phyloP scores from a whole-genome alignment of 2,888 invertebrate species.

The Acronicta aceris region DNA sequence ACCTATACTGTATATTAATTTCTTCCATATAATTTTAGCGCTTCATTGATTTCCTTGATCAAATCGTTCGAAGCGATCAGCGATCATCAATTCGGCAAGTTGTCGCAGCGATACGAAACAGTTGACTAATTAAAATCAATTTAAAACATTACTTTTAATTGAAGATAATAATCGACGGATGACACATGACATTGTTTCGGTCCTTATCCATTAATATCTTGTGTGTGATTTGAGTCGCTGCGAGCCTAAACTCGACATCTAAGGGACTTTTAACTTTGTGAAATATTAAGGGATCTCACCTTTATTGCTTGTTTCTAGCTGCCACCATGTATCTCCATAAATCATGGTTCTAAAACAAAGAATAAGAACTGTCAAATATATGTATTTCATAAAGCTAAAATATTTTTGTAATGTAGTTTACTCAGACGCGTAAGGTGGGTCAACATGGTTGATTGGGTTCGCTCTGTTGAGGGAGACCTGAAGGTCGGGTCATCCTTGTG shows the following conservation, averaged over 20 bases:
- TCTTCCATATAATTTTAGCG: no score
- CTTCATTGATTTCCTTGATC: no score
- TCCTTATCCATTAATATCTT: neutral
- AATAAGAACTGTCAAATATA: slow-evolving; percentile 1
- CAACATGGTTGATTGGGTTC: slow-evolving; percentile 82
- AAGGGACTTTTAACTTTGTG: neutral
- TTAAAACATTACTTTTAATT: slow-evolving; percentile 32
- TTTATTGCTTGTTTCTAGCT: neutral
- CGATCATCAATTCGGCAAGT: neutral
- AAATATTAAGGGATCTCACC: neutral
- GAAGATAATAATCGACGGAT: slow-evolving; percentile 12
- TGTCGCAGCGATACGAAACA: slow-evolving; percentile 3
- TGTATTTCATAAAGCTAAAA: neutral
- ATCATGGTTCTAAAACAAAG: slow-evolving; percentile 12
- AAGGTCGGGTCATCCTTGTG: slow-evolving; percentile 80
- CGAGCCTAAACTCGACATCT: no score
- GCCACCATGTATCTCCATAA: no score
- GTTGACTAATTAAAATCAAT: slow-evolving; percentile 33
- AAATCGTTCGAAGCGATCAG: neutral
- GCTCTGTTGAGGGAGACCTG: slow-evolving; percentile 87
- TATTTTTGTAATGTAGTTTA: slow-evolving; percentile 1
- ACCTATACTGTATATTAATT: no score
- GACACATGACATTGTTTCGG: neutral
- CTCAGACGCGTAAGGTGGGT: slow-evolving; percentile 72
- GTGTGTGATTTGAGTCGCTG: no score